Conservation (phyloP, 2,888 invertebrate species). For the Linnaemya vulpina region DNA sequence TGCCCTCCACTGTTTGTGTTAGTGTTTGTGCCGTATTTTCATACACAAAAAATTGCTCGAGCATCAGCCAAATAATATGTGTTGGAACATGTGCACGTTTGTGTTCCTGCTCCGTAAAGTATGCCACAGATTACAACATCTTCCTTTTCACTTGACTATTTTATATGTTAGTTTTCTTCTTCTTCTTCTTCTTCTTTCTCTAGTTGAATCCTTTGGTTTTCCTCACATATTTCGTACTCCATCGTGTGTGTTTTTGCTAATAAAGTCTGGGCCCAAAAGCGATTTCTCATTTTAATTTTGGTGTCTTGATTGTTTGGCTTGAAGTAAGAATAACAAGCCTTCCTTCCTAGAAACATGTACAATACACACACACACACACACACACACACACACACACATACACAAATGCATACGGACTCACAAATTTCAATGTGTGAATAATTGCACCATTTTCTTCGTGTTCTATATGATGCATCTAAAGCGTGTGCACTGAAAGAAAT, state of each 20-base stretch:
- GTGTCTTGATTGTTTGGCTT: constrained; percentile 20
- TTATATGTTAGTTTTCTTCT: background rate
- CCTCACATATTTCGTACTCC: background rate
- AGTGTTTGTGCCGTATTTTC: constrained; percentile 1
- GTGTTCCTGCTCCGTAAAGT: constrained; percentile 13
- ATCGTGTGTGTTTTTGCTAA: background rate
- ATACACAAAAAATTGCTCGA: background rate
- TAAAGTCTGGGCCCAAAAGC: constrained; percentile 48
- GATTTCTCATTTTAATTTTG: constrained; percentile 7
- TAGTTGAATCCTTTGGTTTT: background rate
- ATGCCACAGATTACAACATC: constrained; percentile 47
- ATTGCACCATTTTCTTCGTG: background rate
- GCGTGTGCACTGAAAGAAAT: background rate
- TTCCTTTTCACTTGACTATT: constrained; percentile 5
- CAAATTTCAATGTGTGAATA: constrained; percentile 1
- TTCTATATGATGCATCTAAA: background rate
- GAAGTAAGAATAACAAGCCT: constrained; percentile 14
- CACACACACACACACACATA: background rate
- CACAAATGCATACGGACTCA: background rate
- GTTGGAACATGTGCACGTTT: background rate
- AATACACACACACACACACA: too few species aligned
- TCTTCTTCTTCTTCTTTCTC: background rate
- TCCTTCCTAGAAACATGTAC: background rate
- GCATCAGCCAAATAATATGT: background rate
- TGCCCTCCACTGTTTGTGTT: constrained; percentile 10